Evolutionary conservation across 2,113 vertebrate species (phyloP).

Genomic region (Kobus ellipsiprymnus): DNA sequence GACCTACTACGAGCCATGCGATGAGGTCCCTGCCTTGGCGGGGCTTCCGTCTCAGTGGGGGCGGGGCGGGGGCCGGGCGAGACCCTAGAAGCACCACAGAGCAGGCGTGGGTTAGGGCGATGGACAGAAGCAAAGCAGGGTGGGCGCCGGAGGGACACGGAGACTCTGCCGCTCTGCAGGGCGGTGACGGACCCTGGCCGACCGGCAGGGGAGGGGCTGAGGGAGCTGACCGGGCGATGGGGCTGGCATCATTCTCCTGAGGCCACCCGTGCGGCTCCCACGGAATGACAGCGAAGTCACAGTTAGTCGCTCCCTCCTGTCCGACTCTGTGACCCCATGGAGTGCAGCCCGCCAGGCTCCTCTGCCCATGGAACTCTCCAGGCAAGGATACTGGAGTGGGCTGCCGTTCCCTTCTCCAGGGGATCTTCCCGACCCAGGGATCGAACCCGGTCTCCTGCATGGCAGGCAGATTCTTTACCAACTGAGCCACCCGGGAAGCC

Average conservation of each 20-base stretch:
- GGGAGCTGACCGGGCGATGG: neutral
- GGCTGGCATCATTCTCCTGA: neutral
- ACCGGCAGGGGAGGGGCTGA: neutral
- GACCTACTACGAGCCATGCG: neutral
- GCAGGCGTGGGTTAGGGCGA: neutral
- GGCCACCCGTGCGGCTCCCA: neutral
- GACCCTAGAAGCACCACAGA: neutral
- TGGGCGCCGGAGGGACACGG: too few species aligned
- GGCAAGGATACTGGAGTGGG: neutral
- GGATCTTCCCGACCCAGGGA: neutral
- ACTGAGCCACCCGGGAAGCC: neutral
- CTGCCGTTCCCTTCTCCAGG: neutral
- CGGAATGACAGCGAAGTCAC: neutral
- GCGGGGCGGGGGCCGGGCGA: neutral
- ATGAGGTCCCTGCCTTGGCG: neutral
- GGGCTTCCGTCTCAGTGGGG: neutral
- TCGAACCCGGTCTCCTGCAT: neutral
- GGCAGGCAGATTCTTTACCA: neutral
- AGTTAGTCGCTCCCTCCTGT: neutral
- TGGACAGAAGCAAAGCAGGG: neutral
- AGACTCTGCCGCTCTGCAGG: neutral
- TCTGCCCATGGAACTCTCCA: neutral
- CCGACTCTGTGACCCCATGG: neutral
- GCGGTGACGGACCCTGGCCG: neutral
- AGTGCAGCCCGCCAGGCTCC: neutral